Evolutionary conservation across 2,797 vertebrate genomes (phyloP).

Genomic region (Sternarchorhynchus goeldii): DNA sequence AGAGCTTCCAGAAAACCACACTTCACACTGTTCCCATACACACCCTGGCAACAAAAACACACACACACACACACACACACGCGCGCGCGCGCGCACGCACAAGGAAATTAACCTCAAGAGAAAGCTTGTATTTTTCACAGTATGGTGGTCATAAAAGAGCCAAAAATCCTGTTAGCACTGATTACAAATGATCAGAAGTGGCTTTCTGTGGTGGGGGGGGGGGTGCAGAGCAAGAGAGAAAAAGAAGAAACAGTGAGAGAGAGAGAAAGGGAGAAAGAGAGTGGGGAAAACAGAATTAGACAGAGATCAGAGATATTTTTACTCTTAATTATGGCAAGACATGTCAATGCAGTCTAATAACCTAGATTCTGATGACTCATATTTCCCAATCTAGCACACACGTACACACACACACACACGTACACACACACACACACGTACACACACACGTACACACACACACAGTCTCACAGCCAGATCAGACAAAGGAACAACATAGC

Average conservation of each 20-base stretch:
- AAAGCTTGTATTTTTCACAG: too few relatives aligned
- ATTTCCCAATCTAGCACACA: slow-evolving; percentile 52
- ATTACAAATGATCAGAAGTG: too few relatives aligned
- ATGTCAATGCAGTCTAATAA: slow-evolving; percentile 58
- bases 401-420: not conserved
- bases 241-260: not conserved
- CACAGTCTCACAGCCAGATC: not conserved
- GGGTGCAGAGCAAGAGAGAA: not conserved
- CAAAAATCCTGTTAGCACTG: too few relatives aligned
- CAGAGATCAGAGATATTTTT: slow-evolving; percentile 7
- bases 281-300: slow-evolving; percentile 22
- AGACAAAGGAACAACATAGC: slow-evolving; percentile 43
- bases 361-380: slow-evolving; percentile 66
- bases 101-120: too few relatives aligned
- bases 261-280: slow-evolving; percentile 3
- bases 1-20: too few relatives aligned
- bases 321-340: slow-evolving; percentile 62
- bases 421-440: not conserved
- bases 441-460: not conserved
- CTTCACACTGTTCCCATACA: too few relatives aligned
- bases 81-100: too few relatives aligned
- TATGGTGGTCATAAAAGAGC: too few relatives aligned
- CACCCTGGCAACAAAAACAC: too few relatives aligned
- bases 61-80: too few relatives aligned
- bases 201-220: not conserved